Evolutionary conservation across 2,797 vertebrate species (phyloP), one percentile per base, ranked within the genome.

Genomic region (Gymnocypris eckloni): DNA sequence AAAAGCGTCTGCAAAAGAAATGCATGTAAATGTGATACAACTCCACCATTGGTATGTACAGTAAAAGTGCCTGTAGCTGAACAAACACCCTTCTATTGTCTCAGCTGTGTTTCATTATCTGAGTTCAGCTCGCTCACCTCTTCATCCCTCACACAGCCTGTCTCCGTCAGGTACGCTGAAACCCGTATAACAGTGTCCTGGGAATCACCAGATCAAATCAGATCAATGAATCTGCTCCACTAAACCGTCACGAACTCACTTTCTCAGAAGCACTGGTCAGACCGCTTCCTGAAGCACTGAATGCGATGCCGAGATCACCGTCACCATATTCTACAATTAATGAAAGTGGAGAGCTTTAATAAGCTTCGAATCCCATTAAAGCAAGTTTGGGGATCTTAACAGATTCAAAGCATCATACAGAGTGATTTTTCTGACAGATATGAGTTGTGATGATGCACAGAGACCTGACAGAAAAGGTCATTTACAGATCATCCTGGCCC

Each of bases 161-260:
- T 94, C 95, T 79, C 97, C 97, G 0, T 97, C 97, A 4, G 97
- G 97, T 86, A 97, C 89, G 67, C 97, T 97, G 93, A 99, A 41
- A 98, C 98, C 79, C 98, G 94, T 87, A 99, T 98, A 87, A 99
- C 98, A 0, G 98, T 98, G 88, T 97, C 98, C 98, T 99, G 91
- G 89, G 64, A 37, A 67, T 7, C 13, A 66, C 28, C 9, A 18
- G 1, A 16, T 67, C 15, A 67, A 67, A 37, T 15, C 64, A 67
- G 28, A 33, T 9, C 28, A 8, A 3, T 16, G 64, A 33, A 66
- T 28, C 61, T 33, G 6, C 6, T 66, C 25, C 61, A 16, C 11
- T 64, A 28, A 28, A 64, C 25, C 1, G 25, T 59, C 39, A 20
- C 3, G 45, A 80, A 77, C 90, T 90, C 89, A 98, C 98, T 93